A percentile compares a stretch with the other conserved stretches of the same genome.
Conservation (phyloP, 1,140 invertebrate species). For the Drosophila varians region DNA sequence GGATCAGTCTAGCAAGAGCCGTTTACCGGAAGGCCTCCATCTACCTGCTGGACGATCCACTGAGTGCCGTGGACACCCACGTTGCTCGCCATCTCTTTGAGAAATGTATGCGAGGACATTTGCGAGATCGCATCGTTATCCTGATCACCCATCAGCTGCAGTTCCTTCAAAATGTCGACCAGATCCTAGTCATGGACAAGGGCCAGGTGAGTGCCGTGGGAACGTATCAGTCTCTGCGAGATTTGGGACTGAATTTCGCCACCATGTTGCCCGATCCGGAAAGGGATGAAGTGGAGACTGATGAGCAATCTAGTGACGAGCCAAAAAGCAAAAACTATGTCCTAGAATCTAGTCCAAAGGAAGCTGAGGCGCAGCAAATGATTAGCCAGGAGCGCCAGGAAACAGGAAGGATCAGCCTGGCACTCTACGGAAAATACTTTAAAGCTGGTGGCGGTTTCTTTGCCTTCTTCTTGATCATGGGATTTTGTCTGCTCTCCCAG, state of each 20-base stretch:
- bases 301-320: slow-evolving; percentile 29
- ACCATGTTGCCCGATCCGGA: slow-evolving; percentile 85
- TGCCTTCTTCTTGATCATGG: slow-evolving; percentile 84
- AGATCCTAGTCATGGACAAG: slow-evolving; percentile 87
- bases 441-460: slow-evolving; percentile 86
- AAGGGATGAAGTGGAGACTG: slow-evolving; percentile 84
- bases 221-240: slow-evolving; percentile 87
- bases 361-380: slow-evolving; percentile 61
- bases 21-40: slow-evolving; percentile 92
- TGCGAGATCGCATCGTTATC: slow-evolving; percentile 89
- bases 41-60: slow-evolving; percentile 92
- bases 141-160: slow-evolving; percentile 94
- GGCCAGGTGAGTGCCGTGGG: slow-evolving; percentile 86
- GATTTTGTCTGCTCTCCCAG: slow-evolving; percentile 85
- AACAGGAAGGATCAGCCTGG: slow-evolving; percentile 85
- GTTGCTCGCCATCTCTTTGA: slow-evolving; percentile 89
- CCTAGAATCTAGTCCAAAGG: slow-evolving; percentile 85
- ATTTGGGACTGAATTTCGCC: slow-evolving; percentile 87
- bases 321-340: slow-evolving; percentile 81
- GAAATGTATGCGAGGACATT: slow-evolving; percentile 87
- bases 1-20: slow-evolving; percentile 93
- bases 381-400: slow-evolving; percentile 85
- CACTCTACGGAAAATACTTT: slow-evolving; percentile 87
- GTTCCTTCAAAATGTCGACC: slow-evolving; percentile 91
- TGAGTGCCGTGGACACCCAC: slow-evolving; percentile 91